Evolutionary conservation across 1,140 invertebrate genomes (phyloP), one percentile per base, ranked within the genome.

Genomic region (Arctopsyche grandis): DNA sequence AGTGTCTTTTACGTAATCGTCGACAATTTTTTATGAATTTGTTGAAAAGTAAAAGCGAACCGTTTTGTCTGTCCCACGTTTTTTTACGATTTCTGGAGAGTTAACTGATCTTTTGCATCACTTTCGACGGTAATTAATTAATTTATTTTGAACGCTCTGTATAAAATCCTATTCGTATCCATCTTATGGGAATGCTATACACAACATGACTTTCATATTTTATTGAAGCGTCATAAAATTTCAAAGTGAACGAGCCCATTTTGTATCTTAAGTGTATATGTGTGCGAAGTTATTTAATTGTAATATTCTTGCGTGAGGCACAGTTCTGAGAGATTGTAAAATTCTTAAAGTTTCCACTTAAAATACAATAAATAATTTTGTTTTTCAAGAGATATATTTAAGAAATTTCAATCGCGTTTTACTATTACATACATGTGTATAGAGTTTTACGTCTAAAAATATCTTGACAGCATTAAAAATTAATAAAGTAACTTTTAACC

Each of bases 171-270:
- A 52, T 14, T 5, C 48, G 48, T 52, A 52, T 52, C 10, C 16
- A 52, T 52, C 10, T 52, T 16, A 52, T 52, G 48, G 16, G 48
- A 52, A 52, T 16, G 48, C 16, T 10, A 5, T 60, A 60, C n/a
- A 22, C 21, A 60, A 60, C 58, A 16, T 60, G 58, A 60, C 58
- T 60, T 60, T 60, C 58, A 60, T 60, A 60, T 60, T 60, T 60
- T 60, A 60, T 60, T 60, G 58, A 21, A 60, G 21, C 21, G 58
- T 60, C 58, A 19, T 60, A 60, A 60, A 60, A 21, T 22, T 60
- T 60, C 58, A 9, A 60, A 60, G 16, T 60, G 48, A 38, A 38
- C 29, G 29, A 38, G 29, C 29, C 29, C 29, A 38, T 52, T 52
- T 52, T 52, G 48, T 52, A 52, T 52, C 10, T 52, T 5, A 52